These are phyloP conservation scores for Salmo trutta DNA, from an alignment of 2,797 vertebrate species.

Conservation along the genomic window DNA sequence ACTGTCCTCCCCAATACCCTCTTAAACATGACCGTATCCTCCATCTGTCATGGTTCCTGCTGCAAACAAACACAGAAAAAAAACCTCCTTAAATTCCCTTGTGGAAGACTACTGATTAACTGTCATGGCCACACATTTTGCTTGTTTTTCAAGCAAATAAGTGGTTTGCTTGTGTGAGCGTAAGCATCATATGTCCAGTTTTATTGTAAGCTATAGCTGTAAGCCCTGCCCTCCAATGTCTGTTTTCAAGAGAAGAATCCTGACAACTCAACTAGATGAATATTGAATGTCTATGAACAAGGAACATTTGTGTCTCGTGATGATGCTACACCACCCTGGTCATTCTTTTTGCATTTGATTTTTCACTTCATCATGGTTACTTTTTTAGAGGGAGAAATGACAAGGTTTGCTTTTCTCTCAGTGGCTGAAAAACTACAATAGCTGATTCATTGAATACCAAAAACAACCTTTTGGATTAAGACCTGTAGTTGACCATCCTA, in stretches of 20 bases:
- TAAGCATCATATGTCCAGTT: constrained; percentile 29
- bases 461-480: background rate
- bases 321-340: background rate
- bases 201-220: constrained; percentile 10
- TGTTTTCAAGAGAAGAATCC: background rate
- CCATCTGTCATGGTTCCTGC: background rate
- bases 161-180: constrained; percentile 35
- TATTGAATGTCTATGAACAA: constrained; percentile 29
- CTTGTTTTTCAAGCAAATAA: constrained; percentile 46
- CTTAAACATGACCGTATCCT: constrained; percentile 16
- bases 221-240: background rate
- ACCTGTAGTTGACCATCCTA: constrained; percentile 7
- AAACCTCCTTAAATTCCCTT: constrained; percentile 7
- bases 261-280: background rate
- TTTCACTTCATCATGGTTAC: background rate
- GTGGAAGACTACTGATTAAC: constrained; percentile 32
- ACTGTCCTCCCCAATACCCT: constrained; percentile 8
- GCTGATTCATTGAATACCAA: constrained; percentile 6
- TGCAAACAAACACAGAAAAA: constrained; percentile 35
- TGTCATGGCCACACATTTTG: constrained; percentile 26
- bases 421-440: background rate
- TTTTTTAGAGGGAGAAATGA: background rate
- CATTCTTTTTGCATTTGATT: background rate
- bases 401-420: background rate
- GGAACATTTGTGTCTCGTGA: constrained; percentile 27